phyloP scores from a whole-genome alignment of 2,113 vertebrate genomes.

The Phyllopteryx taeniolatus region DNA sequence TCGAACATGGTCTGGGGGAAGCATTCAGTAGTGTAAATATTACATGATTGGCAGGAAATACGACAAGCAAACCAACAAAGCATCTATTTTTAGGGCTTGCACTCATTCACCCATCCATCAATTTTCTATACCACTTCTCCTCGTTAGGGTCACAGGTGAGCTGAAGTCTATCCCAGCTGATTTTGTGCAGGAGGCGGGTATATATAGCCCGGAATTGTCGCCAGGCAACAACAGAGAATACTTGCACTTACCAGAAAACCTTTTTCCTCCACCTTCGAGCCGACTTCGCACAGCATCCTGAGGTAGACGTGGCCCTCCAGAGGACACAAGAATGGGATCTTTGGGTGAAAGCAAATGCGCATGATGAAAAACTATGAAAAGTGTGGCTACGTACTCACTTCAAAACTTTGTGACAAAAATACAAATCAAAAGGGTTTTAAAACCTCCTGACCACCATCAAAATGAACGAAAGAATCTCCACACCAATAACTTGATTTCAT shows the following conservation, averaged over 20 bases:
- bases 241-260: conserved; percentile 87
- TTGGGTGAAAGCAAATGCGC: background rate
- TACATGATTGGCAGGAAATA: background rate
- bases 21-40: background rate
- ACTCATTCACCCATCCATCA: background rate
- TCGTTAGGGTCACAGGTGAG: background rate
- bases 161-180: too few relatives aligned
- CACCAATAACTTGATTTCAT: too few relatives aligned
- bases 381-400: background rate
- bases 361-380: background rate
- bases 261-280: conserved; percentile 84
- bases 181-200: too few relatives aligned
- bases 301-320: conserved; percentile 91
- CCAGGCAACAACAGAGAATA: background rate
- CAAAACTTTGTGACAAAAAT: background rate
- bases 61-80: background rate
- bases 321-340: conserved; percentile 92
- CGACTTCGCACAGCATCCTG: conserved; percentile 90
- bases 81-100: too few relatives aligned
- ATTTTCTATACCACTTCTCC: background rate
- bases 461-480: too few relatives aligned
- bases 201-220: too few relatives aligned
- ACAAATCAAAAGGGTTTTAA: too few relatives aligned
- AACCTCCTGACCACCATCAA: too few relatives aligned
- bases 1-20: conserved; percentile 91